Conservation (phyloP, 2,888 invertebrate genomes). For the Stenichneumon culpator region DNA sequence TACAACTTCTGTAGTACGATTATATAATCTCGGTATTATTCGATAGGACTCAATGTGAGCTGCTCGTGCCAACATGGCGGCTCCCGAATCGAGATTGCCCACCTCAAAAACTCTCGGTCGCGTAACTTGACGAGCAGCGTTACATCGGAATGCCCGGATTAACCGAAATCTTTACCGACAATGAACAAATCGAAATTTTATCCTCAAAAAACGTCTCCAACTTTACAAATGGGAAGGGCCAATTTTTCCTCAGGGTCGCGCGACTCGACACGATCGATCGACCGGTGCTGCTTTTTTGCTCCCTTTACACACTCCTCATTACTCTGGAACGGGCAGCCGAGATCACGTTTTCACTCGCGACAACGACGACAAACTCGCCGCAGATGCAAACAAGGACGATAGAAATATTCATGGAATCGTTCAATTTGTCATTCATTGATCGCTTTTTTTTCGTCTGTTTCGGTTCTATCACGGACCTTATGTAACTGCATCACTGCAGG, state of each 20-base stretch:
- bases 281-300: slow-evolving; percentile 31
- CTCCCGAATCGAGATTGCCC: slow-evolving; percentile 51
- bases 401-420: not conserved
- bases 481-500: slow-evolving; percentile 51
- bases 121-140: not conserved
- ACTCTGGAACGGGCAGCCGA: not conserved
- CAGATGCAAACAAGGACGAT: not conserved
- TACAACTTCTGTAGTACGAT: slow-evolving; percentile 62
- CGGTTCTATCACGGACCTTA: slow-evolving; percentile 38
- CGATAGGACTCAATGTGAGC: slow-evolving; percentile 67
- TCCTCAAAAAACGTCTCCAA: not conserved
- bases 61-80: slow-evolving; percentile 79
- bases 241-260: not conserved
- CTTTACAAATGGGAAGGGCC: not conserved
- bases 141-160: not conserved
- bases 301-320: not conserved
- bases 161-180: not conserved
- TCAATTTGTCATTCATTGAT: slow-evolving; percentile 14
- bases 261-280: slow-evolving; percentile 29
- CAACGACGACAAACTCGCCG: not conserved
- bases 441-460: not conserved
- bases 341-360: not conserved
- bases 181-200: not conserved
- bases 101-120: slow-evolving; percentile 38
- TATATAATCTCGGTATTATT: slow-evolving; percentile 80